Base-by-base conservation (phyloP, 2,113 vertebrate genomes). In the Oenanthe melanoleuca region DNA sequence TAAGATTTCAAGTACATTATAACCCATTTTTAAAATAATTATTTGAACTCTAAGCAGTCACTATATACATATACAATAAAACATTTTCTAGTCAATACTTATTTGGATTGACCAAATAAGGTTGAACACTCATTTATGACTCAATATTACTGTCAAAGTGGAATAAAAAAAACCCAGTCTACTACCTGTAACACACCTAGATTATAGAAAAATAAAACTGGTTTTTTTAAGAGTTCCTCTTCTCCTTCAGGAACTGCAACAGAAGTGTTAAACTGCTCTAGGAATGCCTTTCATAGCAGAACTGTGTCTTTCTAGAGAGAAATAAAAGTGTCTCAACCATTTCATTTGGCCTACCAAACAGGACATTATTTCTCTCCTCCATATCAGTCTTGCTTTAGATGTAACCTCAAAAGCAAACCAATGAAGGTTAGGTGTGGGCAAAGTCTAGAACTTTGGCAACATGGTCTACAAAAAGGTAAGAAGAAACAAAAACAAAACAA, bases 151-250 rank as follows among this genome's bases (percentile, higher is more conserved):
- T 72, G 55, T 73, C 53, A 22, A 89, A 83, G 44, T 40, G n/a
- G 33, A 89, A 74, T 77, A 8, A 66, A 63, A 86, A 85, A 86
- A 47, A 0, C 0, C 17, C 81, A 64, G 60, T 72, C 29, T 49
- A 74, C 67, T 69, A 57, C 26, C 34, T 40, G 65, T 29, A 73
- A 65, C 77, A 29, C 28, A 74, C 26, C 37, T 42, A 89, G 37
- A 70, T 49, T 17, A 80, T 77, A 85, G 25, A 93, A 95, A 96
- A 96, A 96, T 94, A 95, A 96, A 89, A 67, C 38, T 61, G 40
- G 5, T n/a, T 83, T 91, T 72, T 65, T 29, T 67, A 75, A 93
- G 79, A 69, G 65, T 24, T 31, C 67, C 85, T 86, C 78, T 31
- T 73, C 28, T 85, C 69, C 59, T 61, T 77, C 79, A 44, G 33